phyloP scores from a whole-genome alignment of 2,888 invertebrate species.

The Eupeodes luniger region DNA sequence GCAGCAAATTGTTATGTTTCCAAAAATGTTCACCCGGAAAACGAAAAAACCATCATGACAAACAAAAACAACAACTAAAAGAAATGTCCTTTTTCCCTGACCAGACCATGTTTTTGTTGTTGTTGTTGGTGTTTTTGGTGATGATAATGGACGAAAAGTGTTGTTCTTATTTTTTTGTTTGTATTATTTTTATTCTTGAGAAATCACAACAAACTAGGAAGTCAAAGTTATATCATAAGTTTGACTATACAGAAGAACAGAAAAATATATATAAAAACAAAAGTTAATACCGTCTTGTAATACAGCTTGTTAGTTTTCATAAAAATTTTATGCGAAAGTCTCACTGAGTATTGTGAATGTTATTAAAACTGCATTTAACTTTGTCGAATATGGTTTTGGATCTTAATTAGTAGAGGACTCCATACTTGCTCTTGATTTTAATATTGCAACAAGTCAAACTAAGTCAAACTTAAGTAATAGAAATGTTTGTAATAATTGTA shows the following conservation, averaged over 20 bases:
- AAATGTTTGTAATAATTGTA: not conserved
- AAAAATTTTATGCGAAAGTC: not conserved
- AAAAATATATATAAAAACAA: not conserved
- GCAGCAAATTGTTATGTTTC: constrained; percentile 60
- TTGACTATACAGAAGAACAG: not conserved
- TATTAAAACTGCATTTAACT: not conserved
- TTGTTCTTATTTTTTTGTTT: constrained; percentile 17
- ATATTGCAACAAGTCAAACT: not conserved
- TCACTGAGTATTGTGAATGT: not conserved
- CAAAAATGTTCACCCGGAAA: constrained; percentile 10
- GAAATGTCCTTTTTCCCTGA: not conserved
- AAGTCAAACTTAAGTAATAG: not conserved
- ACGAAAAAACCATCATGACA: not conserved
- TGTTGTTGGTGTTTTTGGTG: not conserved
- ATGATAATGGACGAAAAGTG: constrained; percentile 28
- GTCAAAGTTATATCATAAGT: not conserved
- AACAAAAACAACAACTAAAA: not conserved
- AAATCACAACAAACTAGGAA: constrained; percentile 9
- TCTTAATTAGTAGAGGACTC: not conserved
- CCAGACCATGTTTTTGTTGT: not conserved
- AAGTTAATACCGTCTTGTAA: not conserved
- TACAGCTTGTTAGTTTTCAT: not conserved
- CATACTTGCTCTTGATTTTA: not conserved
- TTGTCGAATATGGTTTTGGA: not conserved
- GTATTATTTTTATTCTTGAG: not conserved